phyloP scores from a whole-genome alignment of 2,888 invertebrate species.

The Chaitophorus viminalis region DNA sequence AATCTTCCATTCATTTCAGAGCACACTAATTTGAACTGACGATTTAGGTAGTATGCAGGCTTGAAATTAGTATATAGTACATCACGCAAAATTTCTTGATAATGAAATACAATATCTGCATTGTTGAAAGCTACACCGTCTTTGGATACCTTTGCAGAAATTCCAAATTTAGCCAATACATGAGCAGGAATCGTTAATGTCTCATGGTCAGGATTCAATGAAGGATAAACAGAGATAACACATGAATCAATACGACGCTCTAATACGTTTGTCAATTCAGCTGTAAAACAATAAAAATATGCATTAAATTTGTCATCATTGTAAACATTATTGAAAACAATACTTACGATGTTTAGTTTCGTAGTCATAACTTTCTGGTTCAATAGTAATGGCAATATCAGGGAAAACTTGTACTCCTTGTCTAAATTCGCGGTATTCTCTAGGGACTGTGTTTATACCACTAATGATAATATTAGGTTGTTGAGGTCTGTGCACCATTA shows the following conservation, averaged over 20 bases:
- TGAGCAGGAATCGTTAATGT: slow-evolving; percentile 82
- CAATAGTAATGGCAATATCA: slow-evolving; percentile 80
- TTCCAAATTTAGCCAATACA: slow-evolving; percentile 78
- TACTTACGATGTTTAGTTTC: slow-evolving; percentile 62
- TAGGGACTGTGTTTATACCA: slow-evolving; percentile 83
- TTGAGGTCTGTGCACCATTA: slow-evolving; percentile 87
- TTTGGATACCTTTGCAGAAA: slow-evolving; percentile 87
- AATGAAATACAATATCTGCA: slow-evolving; percentile 81
- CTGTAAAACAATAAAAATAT: slow-evolving; percentile 64
- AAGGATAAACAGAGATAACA: slow-evolving; percentile 92
- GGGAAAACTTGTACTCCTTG: slow-evolving; percentile 89
- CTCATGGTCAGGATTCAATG: slow-evolving; percentile 95
- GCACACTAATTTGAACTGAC: slow-evolving; percentile 95
- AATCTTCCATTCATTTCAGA: slow-evolving; percentile 93
- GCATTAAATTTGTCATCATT: slow-evolving; percentile 30
- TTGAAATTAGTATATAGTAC: slow-evolving; percentile 95
- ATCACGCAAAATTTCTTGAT: slow-evolving; percentile 77
- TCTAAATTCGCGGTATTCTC: slow-evolving; percentile 86
- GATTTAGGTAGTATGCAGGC: slow-evolving; percentile 93
- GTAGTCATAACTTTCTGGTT: slow-evolving; percentile 65
- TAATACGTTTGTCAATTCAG: slow-evolving; percentile 67
- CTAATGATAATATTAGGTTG: slow-evolving; percentile 85
- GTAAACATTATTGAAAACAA: background rate
- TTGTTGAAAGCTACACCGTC: slow-evolving; percentile 87
- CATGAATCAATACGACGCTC: slow-evolving; percentile 89